A percentile compares a stretch with the other conserved stretches of the same genome.
phyloP scores from a whole-genome alignment of 2,797 vertebrate genomes.

The Melanotaenia nigrans region DNA sequence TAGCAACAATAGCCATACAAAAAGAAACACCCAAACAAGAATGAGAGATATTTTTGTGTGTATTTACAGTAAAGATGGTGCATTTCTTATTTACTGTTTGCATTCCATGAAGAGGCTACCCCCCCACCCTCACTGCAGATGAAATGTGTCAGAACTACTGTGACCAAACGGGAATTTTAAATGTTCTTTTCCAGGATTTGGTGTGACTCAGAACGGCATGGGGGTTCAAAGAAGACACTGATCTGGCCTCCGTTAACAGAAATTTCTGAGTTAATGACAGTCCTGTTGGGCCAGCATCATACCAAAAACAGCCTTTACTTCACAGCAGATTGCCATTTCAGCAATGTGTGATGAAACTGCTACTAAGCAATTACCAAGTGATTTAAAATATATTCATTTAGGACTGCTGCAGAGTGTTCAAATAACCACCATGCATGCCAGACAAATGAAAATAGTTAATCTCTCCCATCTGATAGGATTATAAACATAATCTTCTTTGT shows the following conservation, averaged over 20 bases:
- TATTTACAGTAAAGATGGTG: conserved; percentile 29
- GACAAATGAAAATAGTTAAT: not conserved
- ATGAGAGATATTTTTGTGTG: conserved; percentile 27
- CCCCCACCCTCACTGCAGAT: conserved; percentile 12
- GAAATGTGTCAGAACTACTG: conserved; percentile 7
- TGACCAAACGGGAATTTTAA: conserved; percentile 3
- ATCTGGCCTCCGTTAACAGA: not conserved
- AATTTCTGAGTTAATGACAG: conserved; percentile 11
- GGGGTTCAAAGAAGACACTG: not conserved
- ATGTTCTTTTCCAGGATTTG: conserved; percentile 15
- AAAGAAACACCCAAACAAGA: conserved; percentile 53
- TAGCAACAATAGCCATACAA: conserved; percentile 55
- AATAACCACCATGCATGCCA: conserved; percentile 16
- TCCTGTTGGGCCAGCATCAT: conserved; percentile 16
- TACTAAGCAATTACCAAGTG: conserved; percentile 26
- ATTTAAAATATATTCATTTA: conserved; percentile 24
- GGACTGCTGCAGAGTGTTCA: conserved; percentile 9
- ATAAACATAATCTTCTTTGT: not conserved
- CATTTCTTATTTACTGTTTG: conserved; percentile 2
- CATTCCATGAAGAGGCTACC: conserved; percentile 2
- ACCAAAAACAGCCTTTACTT: conserved; percentile 23
- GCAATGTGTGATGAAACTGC: conserved; percentile 16
- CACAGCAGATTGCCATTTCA: conserved; percentile 37
- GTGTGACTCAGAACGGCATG: not conserved
- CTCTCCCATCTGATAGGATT: not conserved